Percentiles rank a stretch among this genome's conserved stretches.
These are phyloP conservation scores for Schlechtendalia chinensis DNA, from an alignment of 1,140 invertebrate species.

Conservation along the genomic window DNA sequence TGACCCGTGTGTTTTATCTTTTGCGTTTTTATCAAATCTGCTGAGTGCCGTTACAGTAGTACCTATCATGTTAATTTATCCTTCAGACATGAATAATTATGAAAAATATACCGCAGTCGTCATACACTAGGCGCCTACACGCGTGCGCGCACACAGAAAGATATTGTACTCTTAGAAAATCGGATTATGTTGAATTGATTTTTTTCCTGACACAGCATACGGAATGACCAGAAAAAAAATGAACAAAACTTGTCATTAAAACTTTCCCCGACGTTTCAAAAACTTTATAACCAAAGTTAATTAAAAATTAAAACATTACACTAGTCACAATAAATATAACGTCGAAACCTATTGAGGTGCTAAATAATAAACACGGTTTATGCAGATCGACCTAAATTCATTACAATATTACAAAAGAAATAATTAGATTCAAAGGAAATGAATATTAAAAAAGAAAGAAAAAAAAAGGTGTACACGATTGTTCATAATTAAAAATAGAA, in stretches of 20 bases:
- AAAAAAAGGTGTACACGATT: background rate
- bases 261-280: background rate
- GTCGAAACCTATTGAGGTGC: background rate
- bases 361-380: background rate
- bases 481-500: background rate
- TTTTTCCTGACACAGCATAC: background rate
- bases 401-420: background rate
- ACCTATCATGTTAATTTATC: background rate
- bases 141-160: too few species aligned
- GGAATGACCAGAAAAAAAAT: background rate
- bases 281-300: slow-evolving; percentile 7
- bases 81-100: background rate
- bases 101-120: background rate
- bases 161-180: background rate
- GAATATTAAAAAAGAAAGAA: background rate
- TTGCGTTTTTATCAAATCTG: background rate
- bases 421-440: background rate
- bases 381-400: background rate
- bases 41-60: background rate
- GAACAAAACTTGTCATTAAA: slow-evolving; percentile 15
- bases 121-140: background rate
- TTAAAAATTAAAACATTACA: slow-evolving; percentile 13
- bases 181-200: slow-evolving; percentile 1
- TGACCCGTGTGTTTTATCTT: background rate
- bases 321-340: background rate